Evolutionary conservation across 2,113 vertebrate species (phyloP).

Genomic region (Crotalus helleri): DNA sequence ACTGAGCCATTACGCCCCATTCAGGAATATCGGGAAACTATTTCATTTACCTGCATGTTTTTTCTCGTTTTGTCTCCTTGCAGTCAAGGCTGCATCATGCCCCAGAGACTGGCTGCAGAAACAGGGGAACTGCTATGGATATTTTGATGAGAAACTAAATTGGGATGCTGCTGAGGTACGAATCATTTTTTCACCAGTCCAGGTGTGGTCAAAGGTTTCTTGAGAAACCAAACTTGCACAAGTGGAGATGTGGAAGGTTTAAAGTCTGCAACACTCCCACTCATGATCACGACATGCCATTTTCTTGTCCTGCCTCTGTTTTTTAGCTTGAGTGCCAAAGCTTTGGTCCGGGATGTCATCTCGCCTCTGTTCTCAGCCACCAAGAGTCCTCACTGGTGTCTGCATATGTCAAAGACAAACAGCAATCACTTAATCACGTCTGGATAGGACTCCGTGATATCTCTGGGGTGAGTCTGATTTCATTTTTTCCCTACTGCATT

Average conservation of each 20-base stretch:
- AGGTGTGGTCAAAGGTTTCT: background rate
- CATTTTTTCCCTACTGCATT: background rate
- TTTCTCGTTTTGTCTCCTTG: background rate
- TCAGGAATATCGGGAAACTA: background rate
- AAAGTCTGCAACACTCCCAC: background rate
- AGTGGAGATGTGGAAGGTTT: background rate
- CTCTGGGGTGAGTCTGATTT: background rate
- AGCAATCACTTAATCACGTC: accelerated
- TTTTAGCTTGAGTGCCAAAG: background rate
- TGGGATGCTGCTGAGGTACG: background rate
- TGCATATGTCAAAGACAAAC: background rate
- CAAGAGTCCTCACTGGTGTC: background rate
- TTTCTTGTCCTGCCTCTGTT: background rate
- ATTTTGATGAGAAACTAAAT: background rate
- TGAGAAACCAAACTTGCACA: background rate
- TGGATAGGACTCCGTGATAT: background rate
- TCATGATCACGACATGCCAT: background rate
- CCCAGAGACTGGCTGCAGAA: background rate
- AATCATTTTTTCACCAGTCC: background rate
- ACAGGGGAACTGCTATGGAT: background rate
- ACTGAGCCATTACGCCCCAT: background rate
- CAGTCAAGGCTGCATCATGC: background rate
- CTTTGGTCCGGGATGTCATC: background rate
- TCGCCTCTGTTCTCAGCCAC: background rate
- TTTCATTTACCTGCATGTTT: background rate